Base-by-base conservation (phyloP, 2,113 vertebrate species). In the Peromyscus californicus region DNA sequence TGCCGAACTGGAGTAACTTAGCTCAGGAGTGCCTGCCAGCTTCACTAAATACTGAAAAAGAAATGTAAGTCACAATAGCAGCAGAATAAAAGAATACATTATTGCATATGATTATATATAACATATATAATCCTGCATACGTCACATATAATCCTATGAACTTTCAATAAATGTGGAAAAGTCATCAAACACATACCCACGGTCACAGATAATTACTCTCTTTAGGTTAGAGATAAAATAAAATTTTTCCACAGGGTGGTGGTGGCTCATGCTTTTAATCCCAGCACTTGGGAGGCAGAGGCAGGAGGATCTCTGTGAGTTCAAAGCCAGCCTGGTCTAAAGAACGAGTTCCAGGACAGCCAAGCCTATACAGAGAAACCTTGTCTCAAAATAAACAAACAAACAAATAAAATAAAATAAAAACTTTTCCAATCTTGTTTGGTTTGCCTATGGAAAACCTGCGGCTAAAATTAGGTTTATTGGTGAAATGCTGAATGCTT, bases 1-100 rank as follows among this genome's bases (percentile, higher is more conserved):
- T 1, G 1, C 0, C 29, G 1, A 12, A 17, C 21, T 65, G 12
- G 29, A 1, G 8, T 13, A 0, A 24, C 4, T 54, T 4, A 16
- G 39, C 70, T n/a, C 19, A 5, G 54, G 4, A 76, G 12, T 2
- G 0, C 22, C 69, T 2, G 0, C 22, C 69, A 67, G 63, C 45
- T 19, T 17, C 19, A 5, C 19, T 67, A 59, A 9, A 8, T 3
- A 13, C 36, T 12, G 57, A 79, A 45, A 29, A 5, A 2, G 24
- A 57, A 7, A 4, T 8, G 0, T 36, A 9, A 70, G 26, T 69
- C 22, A 8, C 51, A 57, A 9, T 10, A 19, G 79, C 10, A 19
- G 57, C 19, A 59, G 51, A 74, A 24, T 63, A 74, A 65, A 65
- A 54, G 1, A 61, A 26, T 15, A n/a, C 63, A 31, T 26, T 48